These are phyloP conservation scores for Sitobion miscanthi DNA, from an alignment of 1,140 invertebrate species.

Conservation along the genomic window DNA sequence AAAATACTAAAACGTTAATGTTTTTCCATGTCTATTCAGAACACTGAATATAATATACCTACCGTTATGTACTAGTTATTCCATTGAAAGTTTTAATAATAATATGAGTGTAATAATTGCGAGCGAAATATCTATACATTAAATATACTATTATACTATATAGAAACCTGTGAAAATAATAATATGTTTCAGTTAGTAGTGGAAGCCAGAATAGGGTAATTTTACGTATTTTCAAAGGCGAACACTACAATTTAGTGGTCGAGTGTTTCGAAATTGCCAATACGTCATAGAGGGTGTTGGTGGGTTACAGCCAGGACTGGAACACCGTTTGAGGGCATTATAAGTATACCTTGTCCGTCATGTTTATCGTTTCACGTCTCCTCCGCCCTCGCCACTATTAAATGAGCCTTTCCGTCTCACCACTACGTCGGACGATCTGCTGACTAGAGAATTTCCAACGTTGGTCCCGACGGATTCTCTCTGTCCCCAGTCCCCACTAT, in stretches of 20 bases:
- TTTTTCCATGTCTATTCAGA: no score
- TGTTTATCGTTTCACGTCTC: not conserved
- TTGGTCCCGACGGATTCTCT: not conserved
- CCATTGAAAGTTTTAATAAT: not conserved
- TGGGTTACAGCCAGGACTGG: not conserved
- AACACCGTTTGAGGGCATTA: not conserved
- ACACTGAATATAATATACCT: not conserved
- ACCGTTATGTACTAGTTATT: not conserved
- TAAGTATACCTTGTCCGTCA: not conserved
- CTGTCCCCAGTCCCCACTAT: not conserved
- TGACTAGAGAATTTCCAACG: not conserved
- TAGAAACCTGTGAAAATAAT: not conserved
- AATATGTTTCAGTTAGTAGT: not conserved
- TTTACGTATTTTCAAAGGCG: not conserved
- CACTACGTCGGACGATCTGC: not conserved
- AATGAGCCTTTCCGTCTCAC: not conserved
- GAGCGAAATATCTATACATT: not conserved
- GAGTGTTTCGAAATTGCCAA: not conserved
- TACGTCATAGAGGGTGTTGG: not conserved
- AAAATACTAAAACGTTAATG: no score
- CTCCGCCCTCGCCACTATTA: not conserved
- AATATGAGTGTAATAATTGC: not conserved
- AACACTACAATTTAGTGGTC: not conserved
- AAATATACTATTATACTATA: not conserved
- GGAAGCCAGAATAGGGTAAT: not conserved